phyloP scores from a whole-genome alignment of 1,140 invertebrate genomes.

The Planococcus citri region DNA sequence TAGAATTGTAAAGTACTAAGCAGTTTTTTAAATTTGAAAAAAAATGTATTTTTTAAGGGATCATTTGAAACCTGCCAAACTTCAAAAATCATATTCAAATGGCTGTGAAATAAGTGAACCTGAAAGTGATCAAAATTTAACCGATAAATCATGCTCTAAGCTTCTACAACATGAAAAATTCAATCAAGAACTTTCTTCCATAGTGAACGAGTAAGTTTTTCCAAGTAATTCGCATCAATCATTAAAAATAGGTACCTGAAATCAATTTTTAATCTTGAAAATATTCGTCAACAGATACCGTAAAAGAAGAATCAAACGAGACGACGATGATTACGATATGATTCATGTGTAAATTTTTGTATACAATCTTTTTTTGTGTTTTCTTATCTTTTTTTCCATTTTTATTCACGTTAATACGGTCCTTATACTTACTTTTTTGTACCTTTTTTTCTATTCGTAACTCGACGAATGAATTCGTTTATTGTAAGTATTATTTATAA shows the following conservation, averaged over 20 bases:
- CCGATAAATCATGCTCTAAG: conserved; percentile 13
- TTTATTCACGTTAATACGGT: no score
- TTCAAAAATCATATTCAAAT: neutral
- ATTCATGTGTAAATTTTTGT: conserved; percentile 27
- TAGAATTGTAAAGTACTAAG: no score
- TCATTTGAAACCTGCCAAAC: neutral
- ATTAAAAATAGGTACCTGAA: no score
- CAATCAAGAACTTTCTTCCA: conserved; percentile 26
- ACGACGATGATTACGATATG: conserved; percentile 29
- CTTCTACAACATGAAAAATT: conserved; percentile 26
- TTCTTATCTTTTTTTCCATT: neutral
- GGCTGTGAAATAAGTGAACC: conserved; percentile 9
- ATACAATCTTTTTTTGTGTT: neutral
- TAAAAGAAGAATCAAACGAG: conserved; percentile 27
- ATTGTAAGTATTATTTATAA: neutral
- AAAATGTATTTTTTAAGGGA: neutral
- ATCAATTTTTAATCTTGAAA: neutral
- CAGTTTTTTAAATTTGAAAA: no score
- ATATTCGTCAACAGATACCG: conserved; percentile 26
- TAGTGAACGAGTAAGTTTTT: conserved; percentile 26
- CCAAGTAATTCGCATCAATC: neutral
- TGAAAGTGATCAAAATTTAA: conserved; percentile 1
- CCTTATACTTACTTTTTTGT: neutral
- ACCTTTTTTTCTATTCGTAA: neutral
- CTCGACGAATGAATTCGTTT: neutral